Conservation (phyloP, 2,113 vertebrate genomes). For the Strix uralensis region DNA sequence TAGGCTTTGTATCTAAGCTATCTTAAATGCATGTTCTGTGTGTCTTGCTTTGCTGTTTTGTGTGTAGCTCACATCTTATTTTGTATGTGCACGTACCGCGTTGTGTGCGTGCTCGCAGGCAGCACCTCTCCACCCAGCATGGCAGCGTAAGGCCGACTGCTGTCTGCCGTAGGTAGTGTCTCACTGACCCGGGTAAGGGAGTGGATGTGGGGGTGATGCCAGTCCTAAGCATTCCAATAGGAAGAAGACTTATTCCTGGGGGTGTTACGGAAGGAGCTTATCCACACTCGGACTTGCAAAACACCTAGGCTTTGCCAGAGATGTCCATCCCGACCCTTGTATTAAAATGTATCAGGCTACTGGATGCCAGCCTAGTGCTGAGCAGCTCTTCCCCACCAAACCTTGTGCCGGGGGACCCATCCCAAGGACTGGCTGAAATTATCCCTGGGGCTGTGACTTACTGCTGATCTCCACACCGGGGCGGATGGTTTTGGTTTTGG, state of each 20-base stretch:
- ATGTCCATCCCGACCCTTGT: not conserved
- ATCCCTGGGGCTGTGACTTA: no score
- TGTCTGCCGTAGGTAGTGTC: rapidly evolving
- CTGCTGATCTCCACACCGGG: not conserved
- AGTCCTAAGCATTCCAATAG: not conserved
- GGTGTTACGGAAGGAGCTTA: not conserved
- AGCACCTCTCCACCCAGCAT: not conserved
- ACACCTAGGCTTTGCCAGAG: not conserved
- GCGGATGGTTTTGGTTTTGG: not conserved
- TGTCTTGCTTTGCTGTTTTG: not conserved
- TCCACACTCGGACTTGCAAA: not conserved
- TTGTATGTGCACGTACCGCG: rapidly evolving
- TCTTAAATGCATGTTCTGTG: not conserved
- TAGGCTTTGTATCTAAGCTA: no score
- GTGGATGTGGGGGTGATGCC: not conserved
- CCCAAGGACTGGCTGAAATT: not conserved
- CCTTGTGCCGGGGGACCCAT: not conserved
- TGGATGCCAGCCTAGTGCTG: not conserved
- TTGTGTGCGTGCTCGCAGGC: not conserved
- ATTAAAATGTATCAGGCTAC: not conserved
- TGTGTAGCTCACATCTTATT: not conserved
- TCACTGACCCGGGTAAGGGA: no score
- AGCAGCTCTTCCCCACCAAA: not conserved
- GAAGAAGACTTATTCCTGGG: not conserved
- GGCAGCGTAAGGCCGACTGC: not conserved